phyloP scores from a whole-genome alignment of 2,888 invertebrate species.

The Dusona sp. region DNA sequence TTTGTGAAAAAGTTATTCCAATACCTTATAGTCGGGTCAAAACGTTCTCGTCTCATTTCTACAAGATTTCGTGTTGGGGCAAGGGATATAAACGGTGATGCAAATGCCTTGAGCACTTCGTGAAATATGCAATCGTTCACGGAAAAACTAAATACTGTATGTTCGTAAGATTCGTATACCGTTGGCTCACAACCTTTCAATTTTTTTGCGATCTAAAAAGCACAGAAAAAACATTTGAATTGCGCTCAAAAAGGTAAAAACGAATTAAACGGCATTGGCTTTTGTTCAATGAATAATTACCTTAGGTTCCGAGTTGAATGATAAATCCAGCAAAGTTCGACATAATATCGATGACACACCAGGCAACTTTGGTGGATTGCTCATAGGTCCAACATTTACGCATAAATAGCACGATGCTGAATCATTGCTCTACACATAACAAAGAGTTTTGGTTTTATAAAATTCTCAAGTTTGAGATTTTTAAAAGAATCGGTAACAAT shows the following conservation, averaged over 20 bases:
- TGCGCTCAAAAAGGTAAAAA: too few species aligned
- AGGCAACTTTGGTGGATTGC: neutral
- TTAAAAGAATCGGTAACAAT: too few species aligned
- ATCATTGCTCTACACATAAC: too few species aligned
- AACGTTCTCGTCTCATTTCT: neutral
- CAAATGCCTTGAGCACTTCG: neutral
- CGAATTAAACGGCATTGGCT: neutral
- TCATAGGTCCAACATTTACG: conserved; percentile 2
- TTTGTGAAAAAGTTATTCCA: neutral
- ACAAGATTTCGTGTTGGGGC: neutral
- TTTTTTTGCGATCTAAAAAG: neutral
- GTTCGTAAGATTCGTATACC: neutral
- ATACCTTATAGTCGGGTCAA: neutral
- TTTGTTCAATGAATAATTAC: neutral
- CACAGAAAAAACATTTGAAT: neutral
- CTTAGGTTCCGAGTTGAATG: neutral
- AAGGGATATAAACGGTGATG: neutral
- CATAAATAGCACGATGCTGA: neutral
- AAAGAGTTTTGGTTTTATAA: too few species aligned
- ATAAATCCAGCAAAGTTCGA: too few species aligned
- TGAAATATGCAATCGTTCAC: neutral
- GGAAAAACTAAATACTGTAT: neutral
- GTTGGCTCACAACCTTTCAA: neutral
- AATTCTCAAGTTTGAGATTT: too few species aligned
- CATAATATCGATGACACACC: neutral